Evolutionary conservation across 2,888 invertebrate species (phyloP).

Genomic region (Tetheella fluctuosa): DNA sequence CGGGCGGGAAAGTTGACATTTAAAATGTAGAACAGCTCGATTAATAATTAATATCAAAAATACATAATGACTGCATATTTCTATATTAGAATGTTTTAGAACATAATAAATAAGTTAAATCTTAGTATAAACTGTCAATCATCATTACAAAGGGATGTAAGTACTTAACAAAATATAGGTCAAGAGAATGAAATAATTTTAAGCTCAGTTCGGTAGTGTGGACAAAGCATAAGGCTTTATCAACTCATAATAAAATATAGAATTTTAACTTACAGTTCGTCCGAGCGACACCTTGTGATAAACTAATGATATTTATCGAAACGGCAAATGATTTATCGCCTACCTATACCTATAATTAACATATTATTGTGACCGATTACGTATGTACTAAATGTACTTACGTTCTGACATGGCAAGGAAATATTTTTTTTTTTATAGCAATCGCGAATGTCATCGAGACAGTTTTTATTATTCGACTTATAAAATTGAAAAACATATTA

Average conservation of each 20-base stretch:
- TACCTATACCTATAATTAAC: conserved; percentile 26
- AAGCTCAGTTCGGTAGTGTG: too few species aligned
- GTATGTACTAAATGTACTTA: conserved; percentile 19
- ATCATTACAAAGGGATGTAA: not conserved
- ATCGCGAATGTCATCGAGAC: conserved; percentile 4
- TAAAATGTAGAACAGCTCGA: not conserved
- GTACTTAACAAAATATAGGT: not conserved
- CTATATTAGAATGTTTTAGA: not conserved
- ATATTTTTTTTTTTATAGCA: conserved; percentile 12
- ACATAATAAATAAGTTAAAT: not conserved
- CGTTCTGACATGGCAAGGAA: not conserved
- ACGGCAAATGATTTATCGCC: conserved; percentile 38
- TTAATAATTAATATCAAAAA: not conserved
- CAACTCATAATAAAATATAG: conserved; percentile 15
- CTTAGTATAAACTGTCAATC: not conserved
- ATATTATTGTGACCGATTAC: conserved; percentile 14
- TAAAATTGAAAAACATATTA: too few species aligned
- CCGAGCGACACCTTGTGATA: conserved; percentile 52
- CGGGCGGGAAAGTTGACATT: conserved; percentile 19
- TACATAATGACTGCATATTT: not conserved
- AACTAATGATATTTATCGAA: conserved; percentile 47
- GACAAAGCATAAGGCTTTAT: too few species aligned
- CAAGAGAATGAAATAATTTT: not conserved
- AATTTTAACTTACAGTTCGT: conserved; percentile 50
- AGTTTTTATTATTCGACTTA: not conserved